Evolutionary conservation across 2,113 vertebrate genomes (phyloP), one percentile per base, ranked within the genome.

Genomic region (Stictonetta naevosa): DNA sequence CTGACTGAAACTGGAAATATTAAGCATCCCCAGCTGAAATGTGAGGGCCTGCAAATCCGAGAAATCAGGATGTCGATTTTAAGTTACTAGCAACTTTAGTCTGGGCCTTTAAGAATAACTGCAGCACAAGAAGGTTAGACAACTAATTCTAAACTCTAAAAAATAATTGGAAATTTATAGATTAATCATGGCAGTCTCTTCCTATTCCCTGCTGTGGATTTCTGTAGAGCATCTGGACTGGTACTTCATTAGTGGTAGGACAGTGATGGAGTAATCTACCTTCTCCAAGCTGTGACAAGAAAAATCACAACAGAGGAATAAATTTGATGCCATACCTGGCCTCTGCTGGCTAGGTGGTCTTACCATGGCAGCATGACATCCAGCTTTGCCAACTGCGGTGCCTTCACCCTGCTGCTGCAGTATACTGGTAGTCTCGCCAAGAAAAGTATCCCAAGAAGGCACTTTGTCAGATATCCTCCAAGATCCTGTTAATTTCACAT

Each of bases 301-400:
- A 59, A 52, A 66, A 55, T 50, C 18, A 0, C 53, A 80, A 77
- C 2, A 7, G 28, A 88, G 13, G 11, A 69, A 26, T 72, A 77
- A 80, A 16, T 53, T 36, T 0, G 1, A n/a, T 50, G 44, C 16
- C 3, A 0, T 25, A 11, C 16, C 11, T 12, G 69, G n/a, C 6
- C 52, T 18, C 22, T 89, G n/a, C 55, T 28, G 52, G 17, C 1
- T 0, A 25, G 17, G 46, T 55, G 52, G 31, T 34, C 46, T 55
- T 28, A 13, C 10, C 29, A 68, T 38, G 75, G 8, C 28, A 21
- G 25, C 26, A 52, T 4, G 6, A 71, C 3, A 0, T 10, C 33
- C 38, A 42, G 50, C 50, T 90, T 55, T 68, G 52, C 40, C 69
- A 62, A 16, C 56, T 64, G 44, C 44, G 7, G 9, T 0, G 0